Evolutionary conservation across 64 coral and sea anemone genomes (phyloP), one percentile per base, ranked within the genome.

Genomic region (Catalaphyllia jardinei): DNA sequence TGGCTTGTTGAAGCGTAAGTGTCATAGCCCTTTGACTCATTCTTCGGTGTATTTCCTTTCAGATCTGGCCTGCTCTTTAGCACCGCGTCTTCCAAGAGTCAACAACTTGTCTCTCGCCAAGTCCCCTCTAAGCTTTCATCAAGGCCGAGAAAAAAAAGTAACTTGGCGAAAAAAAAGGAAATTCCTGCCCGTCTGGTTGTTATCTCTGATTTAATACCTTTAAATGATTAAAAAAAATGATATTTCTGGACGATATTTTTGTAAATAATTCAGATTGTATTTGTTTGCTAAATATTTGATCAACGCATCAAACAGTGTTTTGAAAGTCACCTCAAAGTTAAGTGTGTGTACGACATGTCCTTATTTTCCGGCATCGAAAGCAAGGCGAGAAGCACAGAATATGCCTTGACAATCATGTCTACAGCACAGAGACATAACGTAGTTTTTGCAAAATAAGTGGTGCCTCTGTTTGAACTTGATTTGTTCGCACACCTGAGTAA

Each of bases 291-390:
- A 94, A 94, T 94, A 94, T 94, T 91, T 96, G 84, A 96, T 91
- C 83, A 87, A 51, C 62, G 14, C 60, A 82, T 82, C 76, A 89
- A 89, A 87, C 64, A 64, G 75, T 93, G 64, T 87, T 79, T 87
- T 61, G 39, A 93, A 96, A 96, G 95, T 96, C 95, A 96, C 24
- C 38, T 12, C 29, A 67, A 91, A 96, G 95, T 96, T 96, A 96
- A 96, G 92, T 96, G 83, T 96, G 83, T 83, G 10, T 79, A 72
- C 65, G 57, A 16, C 79, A 90, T 67, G 71, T 71, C 1, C 4
- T 33, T 11, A 30, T 67, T 78, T 67, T 79, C 11, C 50, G 12
- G 67, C 39, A 24, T 77, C 33, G 30, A 91, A 90, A 20, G 29
- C 8, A 28, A 62, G 20, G 73, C 82, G 59, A 59, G 49, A 88